These are phyloP conservation scores for Pseudochirops cupreus DNA, from an alignment of 2,797 vertebrate species.

Conservation along the genomic window DNA sequence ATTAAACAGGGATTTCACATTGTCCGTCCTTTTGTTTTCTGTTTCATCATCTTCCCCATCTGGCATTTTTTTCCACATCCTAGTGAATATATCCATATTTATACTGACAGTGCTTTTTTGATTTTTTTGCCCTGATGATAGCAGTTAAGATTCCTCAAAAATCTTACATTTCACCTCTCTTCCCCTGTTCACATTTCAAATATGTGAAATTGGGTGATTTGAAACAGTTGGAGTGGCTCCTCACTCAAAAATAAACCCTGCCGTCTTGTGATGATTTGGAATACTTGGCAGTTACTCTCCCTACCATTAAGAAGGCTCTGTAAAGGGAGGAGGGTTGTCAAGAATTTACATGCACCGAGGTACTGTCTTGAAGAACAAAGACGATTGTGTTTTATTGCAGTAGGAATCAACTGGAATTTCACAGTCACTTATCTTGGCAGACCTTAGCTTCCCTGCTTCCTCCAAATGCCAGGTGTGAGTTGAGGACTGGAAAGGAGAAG, in stretches of 20 bases:
- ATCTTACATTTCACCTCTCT: constrained; percentile 74
- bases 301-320: constrained; percentile 58
- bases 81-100: constrained; percentile 72
- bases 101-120: constrained; percentile 67
- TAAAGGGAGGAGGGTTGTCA: constrained; percentile 65
- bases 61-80: constrained; percentile 50
- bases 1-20: constrained; percentile 76
- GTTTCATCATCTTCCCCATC: constrained; percentile 69
- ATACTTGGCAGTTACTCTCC: constrained; percentile 74
- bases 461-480: constrained; percentile 18
- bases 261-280: constrained; percentile 71
- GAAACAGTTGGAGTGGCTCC: constrained; percentile 78
- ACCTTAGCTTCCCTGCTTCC: constrained; percentile 34
- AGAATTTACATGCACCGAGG: constrained; percentile 68
- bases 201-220: constrained; percentile 78
- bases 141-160: constrained; percentile 79
- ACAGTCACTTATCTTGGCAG: constrained; percentile 22
- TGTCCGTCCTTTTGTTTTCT: constrained; percentile 75
- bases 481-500: not conserved
- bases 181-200: constrained; percentile 77
- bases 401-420: constrained; percentile 67
- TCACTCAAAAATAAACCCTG: constrained; percentile 74
- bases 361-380: constrained; percentile 70
- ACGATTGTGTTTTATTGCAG: constrained; percentile 63
- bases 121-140: constrained; percentile 72